Evolutionary conservation across 1,140 invertebrate genomes (phyloP).

Genomic region (Acyrthosiphon pisum): DNA sequence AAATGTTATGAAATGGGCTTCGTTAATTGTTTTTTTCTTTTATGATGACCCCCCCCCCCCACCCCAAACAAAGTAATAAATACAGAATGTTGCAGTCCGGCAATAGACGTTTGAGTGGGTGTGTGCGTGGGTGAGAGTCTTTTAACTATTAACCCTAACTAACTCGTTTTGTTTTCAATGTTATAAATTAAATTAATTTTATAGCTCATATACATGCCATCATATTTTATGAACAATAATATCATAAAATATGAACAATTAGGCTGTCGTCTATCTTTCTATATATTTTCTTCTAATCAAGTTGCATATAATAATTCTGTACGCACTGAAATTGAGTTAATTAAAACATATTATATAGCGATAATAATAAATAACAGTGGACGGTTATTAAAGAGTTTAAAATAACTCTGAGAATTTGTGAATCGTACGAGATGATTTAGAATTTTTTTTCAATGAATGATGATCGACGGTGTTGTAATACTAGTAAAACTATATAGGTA

Average conservation of each 20-base stretch:
- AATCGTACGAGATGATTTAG: background rate
- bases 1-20: background rate
- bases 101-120: background rate
- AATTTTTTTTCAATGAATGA: background rate
- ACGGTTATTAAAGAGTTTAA: background rate
- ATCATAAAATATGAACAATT: background rate
- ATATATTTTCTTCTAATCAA: background rate
- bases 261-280: background rate
- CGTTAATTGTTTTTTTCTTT: background rate
- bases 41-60: background rate
- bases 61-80: background rate
- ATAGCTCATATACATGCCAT: background rate
- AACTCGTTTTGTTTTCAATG: background rate
- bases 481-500: background rate
- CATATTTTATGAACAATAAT: background rate
- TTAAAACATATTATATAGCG: background rate
- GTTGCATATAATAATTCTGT: background rate
- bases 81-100: background rate
- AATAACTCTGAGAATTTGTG: background rate
- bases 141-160: background rate
- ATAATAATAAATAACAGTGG: background rate
- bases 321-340: background rate
- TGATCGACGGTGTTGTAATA: background rate
- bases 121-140: background rate
- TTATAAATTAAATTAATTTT: background rate